Evolutionary conservation across 2,113 vertebrate genomes (phyloP).

Genomic region (Catharus fuscescens): DNA sequence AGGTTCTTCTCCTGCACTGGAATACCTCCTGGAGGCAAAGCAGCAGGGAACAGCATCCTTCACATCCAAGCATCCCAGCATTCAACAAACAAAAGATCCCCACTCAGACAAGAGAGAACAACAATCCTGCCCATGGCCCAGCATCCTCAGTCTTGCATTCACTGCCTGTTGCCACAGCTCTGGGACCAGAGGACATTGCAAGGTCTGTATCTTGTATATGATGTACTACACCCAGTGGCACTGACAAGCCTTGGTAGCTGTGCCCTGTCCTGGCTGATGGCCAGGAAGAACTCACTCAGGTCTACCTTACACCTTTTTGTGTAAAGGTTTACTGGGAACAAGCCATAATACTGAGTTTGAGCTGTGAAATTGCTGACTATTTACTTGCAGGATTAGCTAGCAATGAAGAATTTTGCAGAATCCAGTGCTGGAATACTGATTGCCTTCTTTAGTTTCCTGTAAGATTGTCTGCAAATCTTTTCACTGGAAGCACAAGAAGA

Average conservation of each 20-base stretch:
- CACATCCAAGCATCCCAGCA: not conserved
- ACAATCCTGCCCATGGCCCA: not conserved
- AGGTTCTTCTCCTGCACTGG: not conserved
- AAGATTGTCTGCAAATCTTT: not conserved
- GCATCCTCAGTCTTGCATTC: not conserved
- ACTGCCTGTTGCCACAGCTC: not conserved
- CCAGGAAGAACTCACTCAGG: not conserved
- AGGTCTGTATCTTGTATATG: rapidly evolving
- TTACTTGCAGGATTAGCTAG: not conserved
- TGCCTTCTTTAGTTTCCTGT: not conserved
- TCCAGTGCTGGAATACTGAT: not conserved
- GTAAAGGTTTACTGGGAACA: not conserved
- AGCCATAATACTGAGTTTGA: not conserved
- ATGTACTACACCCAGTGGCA: rapidly evolving
- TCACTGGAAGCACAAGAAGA: not conserved
- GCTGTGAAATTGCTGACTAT: not conserved
- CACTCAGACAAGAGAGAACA: not conserved
- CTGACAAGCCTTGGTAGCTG: not conserved
- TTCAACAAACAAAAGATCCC: not conserved
- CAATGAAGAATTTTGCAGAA: not conserved
- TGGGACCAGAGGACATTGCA: not conserved
- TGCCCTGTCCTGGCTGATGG: not conserved
- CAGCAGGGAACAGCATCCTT: not conserved
- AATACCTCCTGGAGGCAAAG: not conserved
- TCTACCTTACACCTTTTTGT: not conserved